A percentile compares a stretch with the other conserved stretches of the same genome.
Conservation (phyloP, 2,113 vertebrate species). For the Pseudopodoces humilis region DNA sequence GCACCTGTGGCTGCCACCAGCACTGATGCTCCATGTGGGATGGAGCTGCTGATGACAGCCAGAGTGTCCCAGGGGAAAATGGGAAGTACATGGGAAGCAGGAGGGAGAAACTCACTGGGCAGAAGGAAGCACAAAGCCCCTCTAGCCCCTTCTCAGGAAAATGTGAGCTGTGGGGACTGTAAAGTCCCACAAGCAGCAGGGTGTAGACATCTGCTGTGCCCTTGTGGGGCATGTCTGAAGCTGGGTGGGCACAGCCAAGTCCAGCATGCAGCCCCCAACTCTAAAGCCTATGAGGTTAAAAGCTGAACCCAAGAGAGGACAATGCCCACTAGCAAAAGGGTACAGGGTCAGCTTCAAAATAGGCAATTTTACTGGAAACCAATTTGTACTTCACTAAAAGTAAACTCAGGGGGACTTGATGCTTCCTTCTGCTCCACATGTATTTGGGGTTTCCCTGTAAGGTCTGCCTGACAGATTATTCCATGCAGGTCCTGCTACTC, state of each 20-base stretch:
- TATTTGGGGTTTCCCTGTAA: background rate
- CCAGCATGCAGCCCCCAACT: background rate
- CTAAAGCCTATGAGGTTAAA: background rate
- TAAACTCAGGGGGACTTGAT: background rate
- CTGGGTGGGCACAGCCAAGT: background rate
- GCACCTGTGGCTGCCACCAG: background rate
- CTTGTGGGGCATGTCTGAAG: background rate
- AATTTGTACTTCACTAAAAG: background rate
- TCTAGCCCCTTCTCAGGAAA: background rate
- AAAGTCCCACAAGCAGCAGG: background rate
- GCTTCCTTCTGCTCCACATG: background rate
- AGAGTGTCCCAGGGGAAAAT: background rate
- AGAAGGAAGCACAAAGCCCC: background rate
- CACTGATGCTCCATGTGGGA: background rate
- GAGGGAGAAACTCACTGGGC: background rate
- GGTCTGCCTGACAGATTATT: background rate
- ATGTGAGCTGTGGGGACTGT: background rate
- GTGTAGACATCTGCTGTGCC: background rate
- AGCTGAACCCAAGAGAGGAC: background rate
- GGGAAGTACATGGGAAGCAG: background rate
- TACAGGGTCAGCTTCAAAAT: background rate
- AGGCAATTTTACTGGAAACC: background rate
- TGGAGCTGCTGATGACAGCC: background rate
- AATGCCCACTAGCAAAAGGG: background rate
- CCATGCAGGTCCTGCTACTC: background rate